Conservation (phyloP, 2,797 vertebrate species). For the Scolopax bukidnonensis region DNA sequence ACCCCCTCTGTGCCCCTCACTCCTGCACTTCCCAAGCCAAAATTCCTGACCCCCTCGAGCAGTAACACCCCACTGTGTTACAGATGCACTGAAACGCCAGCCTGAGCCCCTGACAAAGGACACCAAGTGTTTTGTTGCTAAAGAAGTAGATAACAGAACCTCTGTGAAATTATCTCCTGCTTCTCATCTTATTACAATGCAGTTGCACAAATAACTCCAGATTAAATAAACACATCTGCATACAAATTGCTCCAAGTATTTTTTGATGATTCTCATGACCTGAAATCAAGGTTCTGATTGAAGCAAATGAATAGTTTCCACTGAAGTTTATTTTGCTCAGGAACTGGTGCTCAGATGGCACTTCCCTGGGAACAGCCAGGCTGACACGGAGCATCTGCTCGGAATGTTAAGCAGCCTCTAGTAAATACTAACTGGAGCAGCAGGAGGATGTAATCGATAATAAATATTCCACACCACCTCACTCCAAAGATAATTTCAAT, state of each 20-base stretch:
- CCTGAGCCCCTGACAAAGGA: background rate
- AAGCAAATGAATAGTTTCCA: conserved; percentile 10
- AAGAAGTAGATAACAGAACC: background rate
- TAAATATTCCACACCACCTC: conserved; percentile 4
- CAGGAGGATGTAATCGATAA: background rate
- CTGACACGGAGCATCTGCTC: background rate
- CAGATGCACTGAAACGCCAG: background rate
- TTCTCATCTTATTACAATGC: background rate
- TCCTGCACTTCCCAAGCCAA: background rate
- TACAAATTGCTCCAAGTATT: conserved; percentile 16
- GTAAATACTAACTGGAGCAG: background rate
- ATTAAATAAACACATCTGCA: conserved; percentile 54
- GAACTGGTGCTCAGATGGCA: conserved; percentile 23
- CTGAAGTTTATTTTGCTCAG: conserved; percentile 28
- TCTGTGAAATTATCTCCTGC: background rate
- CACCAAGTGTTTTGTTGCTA: background rate
- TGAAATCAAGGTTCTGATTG: background rate
- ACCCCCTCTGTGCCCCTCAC: rapidly evolving
- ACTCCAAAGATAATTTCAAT: background rate
- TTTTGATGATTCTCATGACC: conserved; percentile 1
- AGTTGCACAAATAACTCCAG: conserved; percentile 12
- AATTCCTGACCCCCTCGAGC: background rate
- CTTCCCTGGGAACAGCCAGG: conserved; percentile 10
- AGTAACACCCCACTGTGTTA: background rate
- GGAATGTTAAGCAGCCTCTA: conserved; percentile 42